Conservation (phyloP, 2,797 vertebrate genomes). For the Alectoris magna region DNA sequence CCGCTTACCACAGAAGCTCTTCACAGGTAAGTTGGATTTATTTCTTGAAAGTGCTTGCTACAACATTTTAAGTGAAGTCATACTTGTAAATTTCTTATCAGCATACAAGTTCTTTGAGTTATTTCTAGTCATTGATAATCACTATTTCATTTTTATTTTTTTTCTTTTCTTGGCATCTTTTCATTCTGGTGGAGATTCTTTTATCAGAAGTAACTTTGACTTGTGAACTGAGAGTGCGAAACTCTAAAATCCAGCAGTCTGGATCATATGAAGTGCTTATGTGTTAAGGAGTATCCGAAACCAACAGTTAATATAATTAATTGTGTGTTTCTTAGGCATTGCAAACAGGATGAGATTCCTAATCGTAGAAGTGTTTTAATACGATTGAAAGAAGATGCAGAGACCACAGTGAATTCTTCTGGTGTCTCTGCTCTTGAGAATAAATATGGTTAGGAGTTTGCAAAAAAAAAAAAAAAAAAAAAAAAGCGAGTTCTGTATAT, state of each 20-base stretch:
- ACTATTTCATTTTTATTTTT: background rate
- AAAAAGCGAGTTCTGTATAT: background rate
- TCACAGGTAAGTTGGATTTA: slow-evolving; percentile 88
- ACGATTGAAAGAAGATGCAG: background rate
- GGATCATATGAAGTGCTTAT: background rate
- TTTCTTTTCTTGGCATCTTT: background rate
- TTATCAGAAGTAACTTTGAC: background rate
- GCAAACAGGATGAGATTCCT: background rate
- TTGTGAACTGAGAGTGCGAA: background rate
- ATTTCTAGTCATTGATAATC: background rate
- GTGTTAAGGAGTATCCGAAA: background rate
- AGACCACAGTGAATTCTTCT: background rate
- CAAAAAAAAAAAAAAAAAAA: slow-evolving; percentile 12
- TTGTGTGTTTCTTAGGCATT: background rate
- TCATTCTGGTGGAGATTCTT: background rate
- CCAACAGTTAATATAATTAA: background rate
- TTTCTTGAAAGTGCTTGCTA: background rate
- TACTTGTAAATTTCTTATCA: background rate
- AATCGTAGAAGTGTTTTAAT: background rate
- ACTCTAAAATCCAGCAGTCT: background rate
- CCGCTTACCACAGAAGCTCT: slow-evolving; percentile 93
- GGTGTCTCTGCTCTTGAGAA: background rate
- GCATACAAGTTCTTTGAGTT: background rate
- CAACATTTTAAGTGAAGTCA: background rate
- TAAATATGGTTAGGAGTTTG: background rate